A percentile compares a stretch with the other conserved stretches of the same genome.
Evolutionary conservation across 2,888 invertebrate species (phyloP).

Genomic region (Heliconius ismenius): DNA sequence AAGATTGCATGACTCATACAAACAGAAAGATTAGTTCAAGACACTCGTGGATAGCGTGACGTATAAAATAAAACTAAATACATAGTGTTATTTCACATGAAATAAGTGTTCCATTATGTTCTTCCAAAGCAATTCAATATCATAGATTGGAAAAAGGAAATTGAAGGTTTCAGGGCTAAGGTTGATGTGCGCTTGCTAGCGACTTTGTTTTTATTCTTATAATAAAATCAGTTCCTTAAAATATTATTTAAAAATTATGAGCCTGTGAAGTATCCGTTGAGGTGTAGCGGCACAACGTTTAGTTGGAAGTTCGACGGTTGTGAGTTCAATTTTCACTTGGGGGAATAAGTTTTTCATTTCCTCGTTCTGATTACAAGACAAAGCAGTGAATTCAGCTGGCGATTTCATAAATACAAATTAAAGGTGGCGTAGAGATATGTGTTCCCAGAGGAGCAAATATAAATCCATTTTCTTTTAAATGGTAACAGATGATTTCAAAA

Average conservation of each 20-base stretch:
- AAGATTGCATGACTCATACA: constrained; percentile 7
- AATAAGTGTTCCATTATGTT: constrained; percentile 69
- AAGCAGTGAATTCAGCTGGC: neutral
- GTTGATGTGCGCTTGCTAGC: constrained; percentile 25
- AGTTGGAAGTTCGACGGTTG: neutral
- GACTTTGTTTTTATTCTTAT: constrained; percentile 11
- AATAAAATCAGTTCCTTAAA: too few relatives aligned
- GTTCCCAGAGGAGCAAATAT: too few relatives aligned
- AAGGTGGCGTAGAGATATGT: too few relatives aligned
- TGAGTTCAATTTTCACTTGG: neutral
- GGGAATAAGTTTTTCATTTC: neutral
- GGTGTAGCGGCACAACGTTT: neutral
- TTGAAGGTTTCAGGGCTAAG: constrained; percentile 61
- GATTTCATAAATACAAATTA: too few relatives aligned
- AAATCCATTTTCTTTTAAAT: too few relatives aligned
- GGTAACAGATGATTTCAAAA: too few relatives aligned
- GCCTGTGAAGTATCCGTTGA: too few relatives aligned
- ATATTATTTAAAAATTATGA: too few relatives aligned
- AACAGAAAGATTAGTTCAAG: constrained; percentile 1
- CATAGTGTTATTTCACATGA: constrained; percentile 56
- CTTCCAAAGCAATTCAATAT: constrained; percentile 73
- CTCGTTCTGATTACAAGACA: neutral
- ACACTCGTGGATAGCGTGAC: constrained; percentile 26
- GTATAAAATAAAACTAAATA: constrained; percentile 29
- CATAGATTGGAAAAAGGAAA: constrained; percentile 74